phyloP scores from a whole-genome alignment of 2,797 vertebrate genomes.

The Phataginus tetradactyla region DNA sequence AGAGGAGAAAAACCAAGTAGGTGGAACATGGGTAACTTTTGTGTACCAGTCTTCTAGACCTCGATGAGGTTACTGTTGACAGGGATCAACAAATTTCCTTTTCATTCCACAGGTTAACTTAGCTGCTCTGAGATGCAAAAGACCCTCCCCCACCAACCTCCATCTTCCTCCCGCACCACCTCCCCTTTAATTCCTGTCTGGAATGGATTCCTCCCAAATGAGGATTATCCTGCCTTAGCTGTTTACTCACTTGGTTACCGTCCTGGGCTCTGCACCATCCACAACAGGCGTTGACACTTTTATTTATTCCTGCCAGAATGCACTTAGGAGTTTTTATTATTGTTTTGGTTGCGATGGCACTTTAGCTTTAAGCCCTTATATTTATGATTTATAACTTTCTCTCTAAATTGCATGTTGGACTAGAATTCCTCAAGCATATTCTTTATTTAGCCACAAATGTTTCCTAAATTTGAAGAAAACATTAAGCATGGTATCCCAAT shows the following conservation, averaged over 20 bases:
- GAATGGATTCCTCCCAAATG: constrained; percentile 79
- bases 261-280: constrained; percentile 77
- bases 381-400: constrained; percentile 86
- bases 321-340: constrained; percentile 85
- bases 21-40: constrained; percentile 60
- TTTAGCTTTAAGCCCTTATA: constrained; percentile 83
- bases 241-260: constrained; percentile 83
- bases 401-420: constrained; percentile 84
- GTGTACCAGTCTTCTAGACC: constrained; percentile 52
- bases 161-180: neutral
- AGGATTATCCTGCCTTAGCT: constrained; percentile 79
- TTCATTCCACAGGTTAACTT: constrained; percentile 47
- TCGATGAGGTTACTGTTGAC: constrained; percentile 53
- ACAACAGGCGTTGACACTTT: constrained; percentile 79
- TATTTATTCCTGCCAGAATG: constrained; percentile 84
- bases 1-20: constrained; percentile 35
- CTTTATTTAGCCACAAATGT: constrained; percentile 83
- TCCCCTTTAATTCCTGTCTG: constrained; percentile 63
- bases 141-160: neutral
- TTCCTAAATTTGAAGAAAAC: constrained; percentile 82
- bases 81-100: constrained; percentile 71
- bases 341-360: constrained; percentile 82
- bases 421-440: constrained; percentile 84
- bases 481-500: constrained; percentile 9
- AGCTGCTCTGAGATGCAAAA: constrained; percentile 72